These are phyloP conservation scores for Cyprinodon variegatus DNA, from an alignment of 2,113 vertebrate species.

Conservation along the genomic window DNA sequence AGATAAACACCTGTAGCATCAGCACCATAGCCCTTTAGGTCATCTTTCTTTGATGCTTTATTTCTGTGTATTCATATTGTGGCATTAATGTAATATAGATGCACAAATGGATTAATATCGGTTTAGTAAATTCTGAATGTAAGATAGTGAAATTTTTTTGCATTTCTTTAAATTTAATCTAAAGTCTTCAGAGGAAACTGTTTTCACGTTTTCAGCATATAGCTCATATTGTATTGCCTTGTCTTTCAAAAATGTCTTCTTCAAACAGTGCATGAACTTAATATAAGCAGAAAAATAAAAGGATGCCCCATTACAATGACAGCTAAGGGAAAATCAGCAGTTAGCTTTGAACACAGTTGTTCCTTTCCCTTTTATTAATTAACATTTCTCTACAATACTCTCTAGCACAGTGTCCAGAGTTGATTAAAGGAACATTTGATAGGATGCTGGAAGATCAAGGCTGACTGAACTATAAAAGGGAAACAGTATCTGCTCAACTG, in stretches of 20 bases:
- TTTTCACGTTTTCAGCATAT: conserved; percentile 36
- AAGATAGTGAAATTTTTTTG: no score
- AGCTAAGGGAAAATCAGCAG: conserved; percentile 32
- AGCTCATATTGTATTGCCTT: conserved; percentile 57
- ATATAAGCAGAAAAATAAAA: conserved; percentile 18
- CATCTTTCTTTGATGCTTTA: neutral
- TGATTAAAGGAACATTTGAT: conserved; percentile 67
- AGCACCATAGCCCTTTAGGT: neutral
- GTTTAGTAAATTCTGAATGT: no score
- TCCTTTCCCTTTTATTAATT: conserved; percentile 45
- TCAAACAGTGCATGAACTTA: conserved; percentile 14
- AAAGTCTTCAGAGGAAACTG: no score
- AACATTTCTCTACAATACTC: conserved; percentile 54
- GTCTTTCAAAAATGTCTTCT: conserved; percentile 40
- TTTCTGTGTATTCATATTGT: neutral
- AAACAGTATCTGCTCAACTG: conserved; percentile 53
- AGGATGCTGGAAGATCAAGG: conserved; percentile 51
- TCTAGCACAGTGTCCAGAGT: conserved; percentile 40
- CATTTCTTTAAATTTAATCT: no score
- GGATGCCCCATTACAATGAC: conserved; percentile 14
- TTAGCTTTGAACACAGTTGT: conserved; percentile 11
- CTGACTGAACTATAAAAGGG: conserved; percentile 27
- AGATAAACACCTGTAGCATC: neutral
- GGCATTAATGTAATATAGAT: conserved; percentile 10
- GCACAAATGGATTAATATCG: conserved; percentile 1